Evolutionary conservation across 2,888 invertebrate species (phyloP), one percentile per base, ranked within the genome.

Genomic region (Leptinotarsa juncta): DNA sequence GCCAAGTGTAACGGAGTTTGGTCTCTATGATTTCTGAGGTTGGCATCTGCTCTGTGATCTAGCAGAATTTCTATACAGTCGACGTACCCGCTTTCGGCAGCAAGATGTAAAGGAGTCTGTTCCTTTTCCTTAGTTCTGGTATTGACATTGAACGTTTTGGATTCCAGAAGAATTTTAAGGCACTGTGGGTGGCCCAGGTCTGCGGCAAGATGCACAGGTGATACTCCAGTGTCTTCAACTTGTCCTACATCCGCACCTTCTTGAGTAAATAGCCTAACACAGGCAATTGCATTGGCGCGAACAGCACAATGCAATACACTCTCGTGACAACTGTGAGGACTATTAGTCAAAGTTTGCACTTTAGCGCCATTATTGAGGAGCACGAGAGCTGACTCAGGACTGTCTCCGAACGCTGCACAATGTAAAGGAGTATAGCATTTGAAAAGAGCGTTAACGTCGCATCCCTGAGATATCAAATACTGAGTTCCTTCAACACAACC

Each of bases 341-440:
- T 93, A 32, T 92, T 92, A 60, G 94, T 92, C 72, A 93, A 89
- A 77, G 91, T 91, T 77, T 89, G 88, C 67, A 95, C 92, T 77
- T 91, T 90, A 70, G 95, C 93, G 23, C 93, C 94, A 78, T 91
- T 91, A 77, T 91, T 91, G 77, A 96, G 90, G 76, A 97, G 91
- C 84, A 95, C 91, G 87, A 92, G 93, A 72, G 95, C 94, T 16
- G 95, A 95, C 83, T 94, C 93, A 70, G 93, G 91, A 77, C 96
- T 93, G 84, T 96, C 95, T 16, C 96, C 95, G 88, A 96, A 96
- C 50, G 96, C 96, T 16, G 97, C 95, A 85, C 95, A 96, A 87
- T 97, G 97, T 74, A 97, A 90, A 0, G 97, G 96, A 65, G 94
- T 94, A 85, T 94, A 94, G 81, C 92, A 92, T 85, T 93, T 92